Evolutionary conservation across 2,888 invertebrate genomes (phyloP).

Genomic region (Agrypnus murinus): DNA sequence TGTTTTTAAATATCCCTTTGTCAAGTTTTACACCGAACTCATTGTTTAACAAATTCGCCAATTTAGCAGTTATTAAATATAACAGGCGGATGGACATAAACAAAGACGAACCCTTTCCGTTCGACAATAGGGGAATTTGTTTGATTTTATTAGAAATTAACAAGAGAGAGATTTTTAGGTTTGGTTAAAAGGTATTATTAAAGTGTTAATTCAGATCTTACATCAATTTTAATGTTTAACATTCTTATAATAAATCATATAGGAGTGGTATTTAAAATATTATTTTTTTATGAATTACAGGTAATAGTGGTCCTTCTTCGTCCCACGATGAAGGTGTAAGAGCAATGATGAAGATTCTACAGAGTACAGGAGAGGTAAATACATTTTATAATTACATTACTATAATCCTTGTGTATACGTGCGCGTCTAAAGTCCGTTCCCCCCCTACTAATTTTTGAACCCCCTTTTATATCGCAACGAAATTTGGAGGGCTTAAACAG

Average conservation of each 20-base stretch:
- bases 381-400: too few relatives aligned
- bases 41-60: conserved; percentile 3
- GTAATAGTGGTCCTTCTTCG: conserved; percentile 57
- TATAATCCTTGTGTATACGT: too few relatives aligned
- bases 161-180: conserved; percentile 2
- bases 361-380: conserved; percentile 78
- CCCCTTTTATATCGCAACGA: too few relatives aligned
- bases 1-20: conserved; percentile 14
- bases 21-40: conserved; percentile 1
- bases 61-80: conserved; percentile 14
- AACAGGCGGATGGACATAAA: conserved; percentile 1
- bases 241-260: too few relatives aligned
- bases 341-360: conserved; percentile 74
- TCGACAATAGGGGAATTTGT: not conserved
- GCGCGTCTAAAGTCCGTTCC: too few relatives aligned
- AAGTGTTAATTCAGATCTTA: too few relatives aligned
- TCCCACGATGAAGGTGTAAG: conserved; percentile 66
- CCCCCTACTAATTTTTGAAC: too few relatives aligned
- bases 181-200: not conserved
- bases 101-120: conserved; percentile 21
- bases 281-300: too few relatives aligned
- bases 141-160: conserved; percentile 1
- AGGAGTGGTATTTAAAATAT: too few relatives aligned
- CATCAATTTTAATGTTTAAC: too few relatives aligned
- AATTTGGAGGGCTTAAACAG: too few relatives aligned